These are phyloP conservation scores for Yponomeuta evonymella DNA, from an alignment of 2,888 invertebrate species.

Conservation along the genomic window DNA sequence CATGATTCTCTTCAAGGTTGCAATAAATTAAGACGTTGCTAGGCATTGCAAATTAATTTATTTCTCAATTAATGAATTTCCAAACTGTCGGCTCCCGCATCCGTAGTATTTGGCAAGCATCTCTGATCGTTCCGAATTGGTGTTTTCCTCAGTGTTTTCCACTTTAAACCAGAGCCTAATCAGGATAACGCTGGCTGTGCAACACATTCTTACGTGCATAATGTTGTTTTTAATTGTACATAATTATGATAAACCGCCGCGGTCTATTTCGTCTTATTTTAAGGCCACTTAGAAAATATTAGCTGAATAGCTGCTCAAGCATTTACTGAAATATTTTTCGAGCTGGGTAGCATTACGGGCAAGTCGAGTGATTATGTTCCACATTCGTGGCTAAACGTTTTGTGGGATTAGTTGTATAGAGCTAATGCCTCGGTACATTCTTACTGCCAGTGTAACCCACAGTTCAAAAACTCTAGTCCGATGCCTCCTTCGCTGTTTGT, in stretches of 20 bases:
- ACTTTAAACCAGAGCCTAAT: not conserved
- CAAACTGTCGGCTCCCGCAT: not conserved
- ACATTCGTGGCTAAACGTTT: constrained; percentile 2
- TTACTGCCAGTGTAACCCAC: not conserved
- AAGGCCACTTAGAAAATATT: constrained; percentile 5
- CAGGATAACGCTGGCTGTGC: not conserved
- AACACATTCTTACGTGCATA: not conserved
- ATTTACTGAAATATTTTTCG: constrained; percentile 4
- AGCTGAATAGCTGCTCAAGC: not conserved
- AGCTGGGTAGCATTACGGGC: not conserved
- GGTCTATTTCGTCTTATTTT: constrained; percentile 10
- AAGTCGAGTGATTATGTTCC: not conserved
- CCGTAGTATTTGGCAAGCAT: not conserved
- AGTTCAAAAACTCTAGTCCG: not conserved
- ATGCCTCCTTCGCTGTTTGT: not conserved
- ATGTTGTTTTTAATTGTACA: not conserved
- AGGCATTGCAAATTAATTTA: not conserved
- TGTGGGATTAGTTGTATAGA: constrained; percentile 4
- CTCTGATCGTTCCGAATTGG: not conserved
- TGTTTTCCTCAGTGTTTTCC: not conserved
- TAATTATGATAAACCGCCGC: constrained; percentile 9
- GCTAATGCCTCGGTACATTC: not conserved
- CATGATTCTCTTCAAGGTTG: not conserved
- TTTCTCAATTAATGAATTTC: not conserved
- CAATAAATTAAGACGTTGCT: not conserved